These are phyloP conservation scores for Himalopsyche phryganea DNA, from an alignment of 1,140 invertebrate species.

Conservation along the genomic window DNA sequence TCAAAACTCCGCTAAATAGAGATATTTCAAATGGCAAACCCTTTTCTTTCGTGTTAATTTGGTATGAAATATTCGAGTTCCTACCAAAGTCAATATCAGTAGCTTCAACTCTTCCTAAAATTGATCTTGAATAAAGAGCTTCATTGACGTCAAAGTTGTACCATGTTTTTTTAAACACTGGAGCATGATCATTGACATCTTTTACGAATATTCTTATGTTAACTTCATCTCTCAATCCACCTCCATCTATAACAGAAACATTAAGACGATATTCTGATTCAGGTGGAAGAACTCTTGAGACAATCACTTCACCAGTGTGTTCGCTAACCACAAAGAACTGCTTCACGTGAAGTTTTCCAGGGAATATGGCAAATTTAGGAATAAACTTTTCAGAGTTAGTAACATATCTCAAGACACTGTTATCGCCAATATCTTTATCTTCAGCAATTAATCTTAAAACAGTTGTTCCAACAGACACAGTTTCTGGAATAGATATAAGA, in stretches of 20 bases:
- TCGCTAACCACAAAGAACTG: slow-evolving; percentile 73
- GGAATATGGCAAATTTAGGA: slow-evolving; percentile 45
- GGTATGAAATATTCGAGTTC: slow-evolving; percentile 74
- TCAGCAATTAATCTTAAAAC: slow-evolving; percentile 76
- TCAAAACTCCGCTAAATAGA: slow-evolving; percentile 68
- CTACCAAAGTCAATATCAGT: slow-evolving; percentile 71
- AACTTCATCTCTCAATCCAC: slow-evolving; percentile 65
- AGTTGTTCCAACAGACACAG: slow-evolving; percentile 66
- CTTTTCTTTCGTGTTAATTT: slow-evolving; percentile 57
- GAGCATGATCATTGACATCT: slow-evolving; percentile 84
- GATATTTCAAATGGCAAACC: slow-evolving; percentile 72
- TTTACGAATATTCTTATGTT: slow-evolving; percentile 65
- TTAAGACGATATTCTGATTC: slow-evolving; percentile 76
- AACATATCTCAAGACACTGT: slow-evolving; percentile 74
- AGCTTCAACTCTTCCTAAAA: slow-evolving; percentile 73
- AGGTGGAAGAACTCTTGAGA: slow-evolving; percentile 69
- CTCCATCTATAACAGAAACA: slow-evolving; percentile 72
- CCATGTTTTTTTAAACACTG: slow-evolving; percentile 74
- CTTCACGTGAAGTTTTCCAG: slow-evolving; percentile 50
- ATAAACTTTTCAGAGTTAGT: slow-evolving; percentile 64
- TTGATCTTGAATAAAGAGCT: slow-evolving; percentile 65
- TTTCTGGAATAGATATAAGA: slow-evolving; percentile 71
- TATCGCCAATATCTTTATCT: slow-evolving; percentile 75
- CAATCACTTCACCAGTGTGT: slow-evolving; percentile 68
- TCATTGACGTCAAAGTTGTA: slow-evolving; percentile 82